These are phyloP conservation scores for Galerucella nymphaeae DNA, from an alignment of 2,888 invertebrate species.

Conservation along the genomic window DNA sequence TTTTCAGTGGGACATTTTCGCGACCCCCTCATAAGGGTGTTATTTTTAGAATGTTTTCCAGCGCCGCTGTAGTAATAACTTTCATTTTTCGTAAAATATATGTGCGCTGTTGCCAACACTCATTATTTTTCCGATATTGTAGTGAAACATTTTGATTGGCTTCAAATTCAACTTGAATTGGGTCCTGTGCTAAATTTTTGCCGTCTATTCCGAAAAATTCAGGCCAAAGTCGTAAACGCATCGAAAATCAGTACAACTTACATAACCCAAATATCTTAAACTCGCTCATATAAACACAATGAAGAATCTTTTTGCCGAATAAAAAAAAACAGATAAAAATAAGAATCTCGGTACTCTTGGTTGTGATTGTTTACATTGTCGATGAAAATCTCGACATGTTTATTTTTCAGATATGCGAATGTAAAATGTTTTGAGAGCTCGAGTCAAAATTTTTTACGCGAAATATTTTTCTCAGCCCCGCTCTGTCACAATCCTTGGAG, in stretches of 20 bases:
- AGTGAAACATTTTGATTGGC: no score
- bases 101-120: no score
- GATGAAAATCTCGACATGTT: conserved; percentile 2
- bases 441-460: background rate
- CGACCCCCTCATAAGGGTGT: no score
- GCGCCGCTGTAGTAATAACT: no score
- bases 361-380: background rate
- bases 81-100: no score
- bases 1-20: no score
- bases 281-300: background rate
- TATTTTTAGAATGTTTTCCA: no score
- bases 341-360: background rate
- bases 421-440: background rate
- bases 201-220: background rate
- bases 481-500: no score
- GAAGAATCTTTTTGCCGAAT: background rate
- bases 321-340: conserved; percentile 1
- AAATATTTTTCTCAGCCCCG: background rate
- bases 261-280: background rate
- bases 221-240: background rate
- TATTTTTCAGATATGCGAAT: background rate
- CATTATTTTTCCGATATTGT: no score
- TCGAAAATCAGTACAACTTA: background rate
- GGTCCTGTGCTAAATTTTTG: no score
- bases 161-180: no score